Percentiles rank a stretch among this genome's conserved stretches.
Evolutionary conservation across 1,140 invertebrate genomes (phyloP).

Genomic region (Halyomorpha halys): DNA sequence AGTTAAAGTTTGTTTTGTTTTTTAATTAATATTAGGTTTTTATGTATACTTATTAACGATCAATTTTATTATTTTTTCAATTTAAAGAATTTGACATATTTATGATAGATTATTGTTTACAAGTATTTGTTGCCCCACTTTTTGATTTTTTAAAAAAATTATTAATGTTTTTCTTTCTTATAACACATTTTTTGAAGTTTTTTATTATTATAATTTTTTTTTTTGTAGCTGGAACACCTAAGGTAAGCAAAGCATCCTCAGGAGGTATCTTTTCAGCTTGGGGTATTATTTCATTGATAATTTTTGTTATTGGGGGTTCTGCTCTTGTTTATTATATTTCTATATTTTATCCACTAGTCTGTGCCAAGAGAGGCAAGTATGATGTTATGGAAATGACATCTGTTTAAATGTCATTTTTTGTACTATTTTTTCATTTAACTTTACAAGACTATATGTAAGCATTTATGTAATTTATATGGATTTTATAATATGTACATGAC

Average conservation of each 20-base stretch:
- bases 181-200: too few species aligned
- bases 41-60: too few species aligned
- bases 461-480: neutral
- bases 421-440: neutral
- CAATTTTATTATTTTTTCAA: too few species aligned
- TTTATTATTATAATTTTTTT: too few species aligned
- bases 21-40: too few species aligned
- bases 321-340: constrained; percentile 21
- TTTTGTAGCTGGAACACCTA: neutral
- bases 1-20: neutral
- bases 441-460: neutral
- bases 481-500: neutral
- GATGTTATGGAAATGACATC: constrained; percentile 27
- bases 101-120: too few species aligned
- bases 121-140: too few species aligned
- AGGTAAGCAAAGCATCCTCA: neutral
- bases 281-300: constrained; percentile 24
- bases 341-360: constrained; percentile 26
- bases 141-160: too few species aligned
- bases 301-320: constrained; percentile 14
- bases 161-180: too few species aligned
- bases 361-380: constrained; percentile 25
- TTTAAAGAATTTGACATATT: too few species aligned
- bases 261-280: constrained; percentile 21
- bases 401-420: constrained; percentile 14